These are phyloP conservation scores for Anthopleura xanthogrammica DNA, from an alignment of 92 coral and sea anemone genomes.

Conservation along the genomic window DNA sequence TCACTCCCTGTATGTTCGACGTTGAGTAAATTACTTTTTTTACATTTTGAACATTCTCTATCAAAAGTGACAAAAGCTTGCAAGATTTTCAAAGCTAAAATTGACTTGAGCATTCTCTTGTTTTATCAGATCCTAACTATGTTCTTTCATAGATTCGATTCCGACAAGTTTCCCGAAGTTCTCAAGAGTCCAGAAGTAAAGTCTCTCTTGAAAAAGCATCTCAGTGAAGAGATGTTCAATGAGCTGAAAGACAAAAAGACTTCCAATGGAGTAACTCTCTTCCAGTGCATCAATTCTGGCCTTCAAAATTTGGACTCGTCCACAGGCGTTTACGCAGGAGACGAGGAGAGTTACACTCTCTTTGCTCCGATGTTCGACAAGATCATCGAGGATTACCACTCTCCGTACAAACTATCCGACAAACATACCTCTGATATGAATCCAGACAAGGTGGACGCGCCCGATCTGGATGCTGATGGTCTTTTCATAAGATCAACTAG, in stretches of 20 bases:
- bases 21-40: too few species aligned
- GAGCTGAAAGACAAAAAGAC: constrained; percentile 52
- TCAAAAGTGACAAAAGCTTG: too few species aligned
- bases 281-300: constrained; percentile 46
- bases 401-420: constrained; percentile 71
- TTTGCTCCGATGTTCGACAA: constrained; percentile 43
- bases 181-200: constrained; percentile 36
- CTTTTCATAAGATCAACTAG: constrained; percentile 76
- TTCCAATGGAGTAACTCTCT: constrained; percentile 40
- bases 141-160: neutral
- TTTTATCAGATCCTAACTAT: neutral
- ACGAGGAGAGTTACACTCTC: constrained; percentile 42
- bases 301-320: constrained; percentile 23
- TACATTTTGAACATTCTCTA: too few species aligned
- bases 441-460: constrained; percentile 74
- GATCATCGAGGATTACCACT: constrained; percentile 81
- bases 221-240: constrained; percentile 46
- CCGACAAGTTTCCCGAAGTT: constrained; percentile 32
- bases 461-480: constrained; percentile 75
- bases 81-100: too few species aligned
- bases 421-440: constrained; percentile 83
- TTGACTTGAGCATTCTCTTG: too few species aligned
- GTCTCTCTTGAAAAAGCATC: constrained; percentile 50
- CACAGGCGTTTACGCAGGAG: constrained; percentile 33
- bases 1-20: too few species aligned